Conservation (phyloP, 2,888 invertebrate species). For the Leucozona laternaria region DNA sequence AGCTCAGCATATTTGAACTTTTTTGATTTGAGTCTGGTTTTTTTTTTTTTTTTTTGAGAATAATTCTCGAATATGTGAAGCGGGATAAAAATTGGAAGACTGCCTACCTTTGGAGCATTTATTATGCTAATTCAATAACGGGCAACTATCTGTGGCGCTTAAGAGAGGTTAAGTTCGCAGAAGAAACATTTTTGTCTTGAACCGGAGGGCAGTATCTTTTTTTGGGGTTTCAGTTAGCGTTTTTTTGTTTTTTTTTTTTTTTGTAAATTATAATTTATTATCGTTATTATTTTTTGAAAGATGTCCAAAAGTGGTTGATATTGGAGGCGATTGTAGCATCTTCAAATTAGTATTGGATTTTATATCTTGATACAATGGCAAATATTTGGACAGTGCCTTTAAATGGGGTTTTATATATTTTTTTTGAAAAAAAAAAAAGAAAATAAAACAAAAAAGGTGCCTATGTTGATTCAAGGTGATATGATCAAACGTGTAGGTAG, state of each 20-base stretch:
- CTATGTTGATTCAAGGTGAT: slow-evolving; percentile 23
- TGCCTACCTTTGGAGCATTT: slow-evolving; percentile 75
- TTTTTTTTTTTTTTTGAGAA: slow-evolving; percentile 23
- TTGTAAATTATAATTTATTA: slow-evolving; percentile 63
- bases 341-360: slow-evolving; percentile 67
- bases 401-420: slow-evolving; percentile 48
- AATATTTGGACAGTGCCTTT: slow-evolving; percentile 71
- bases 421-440: neutral
- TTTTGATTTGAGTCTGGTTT: slow-evolving; percentile 16
- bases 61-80: slow-evolving; percentile 57
- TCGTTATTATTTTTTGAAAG: slow-evolving; percentile 74
- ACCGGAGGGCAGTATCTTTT: slow-evolving; percentile 49
- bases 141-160: slow-evolving; percentile 75
- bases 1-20: slow-evolving; percentile 58
- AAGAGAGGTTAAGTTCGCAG: slow-evolving; percentile 75
- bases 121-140: slow-evolving; percentile 76
- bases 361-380: slow-evolving; percentile 66
- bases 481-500: neutral
- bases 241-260: slow-evolving; percentile 33
- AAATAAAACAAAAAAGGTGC: neutral
- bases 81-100: slow-evolving; percentile 68
- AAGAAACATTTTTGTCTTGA: slow-evolving; percentile 69
- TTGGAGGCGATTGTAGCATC: slow-evolving; percentile 16
- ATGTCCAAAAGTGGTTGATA: slow-evolving; percentile 59
- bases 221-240: slow-evolving; percentile 13